phyloP scores from a whole-genome alignment of 1,140 invertebrate species.

The Nixonia krombeini region DNA sequence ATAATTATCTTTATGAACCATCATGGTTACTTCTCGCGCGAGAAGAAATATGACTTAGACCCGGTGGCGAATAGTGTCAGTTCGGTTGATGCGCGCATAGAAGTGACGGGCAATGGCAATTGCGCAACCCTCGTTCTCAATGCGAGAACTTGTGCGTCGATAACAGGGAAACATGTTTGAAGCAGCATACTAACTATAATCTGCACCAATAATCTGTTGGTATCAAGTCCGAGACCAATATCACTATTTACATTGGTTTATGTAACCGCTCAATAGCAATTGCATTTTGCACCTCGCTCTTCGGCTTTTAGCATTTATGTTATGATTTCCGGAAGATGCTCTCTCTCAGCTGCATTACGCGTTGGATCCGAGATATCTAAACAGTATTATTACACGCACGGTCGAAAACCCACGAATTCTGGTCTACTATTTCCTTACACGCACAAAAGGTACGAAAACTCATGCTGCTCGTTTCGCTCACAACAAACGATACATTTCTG shows the following conservation, averaged over 20 bases:
- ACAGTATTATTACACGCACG: slow-evolving; percentile 19
- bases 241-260: slow-evolving; percentile 20
- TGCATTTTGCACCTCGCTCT: background rate
- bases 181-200: too few species aligned
- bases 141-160: background rate
- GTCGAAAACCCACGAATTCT: slow-evolving; percentile 13
- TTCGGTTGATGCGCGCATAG: too few species aligned
- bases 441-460: slow-evolving; percentile 9
- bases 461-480: too few species aligned
- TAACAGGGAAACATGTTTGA: slow-evolving; percentile 19
- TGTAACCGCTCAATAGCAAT: slow-evolving; percentile 15
- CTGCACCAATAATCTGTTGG: too few species aligned
- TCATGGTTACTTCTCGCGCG: too few species aligned
- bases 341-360: slow-evolving; percentile 44
- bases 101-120: background rate
- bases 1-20: too few species aligned
- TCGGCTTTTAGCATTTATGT: slow-evolving; percentile 48
- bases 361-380: slow-evolving; percentile 47
- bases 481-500: too few species aligned
- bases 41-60: too few species aligned
- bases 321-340: slow-evolving; percentile 68
- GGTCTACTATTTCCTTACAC: background rate
- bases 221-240: too few species aligned
- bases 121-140: background rate
- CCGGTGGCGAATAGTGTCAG: too few species aligned